Evolutionary conservation across 2,888 invertebrate genomes (phyloP).

Genomic region (Girardia tigrina): DNA sequence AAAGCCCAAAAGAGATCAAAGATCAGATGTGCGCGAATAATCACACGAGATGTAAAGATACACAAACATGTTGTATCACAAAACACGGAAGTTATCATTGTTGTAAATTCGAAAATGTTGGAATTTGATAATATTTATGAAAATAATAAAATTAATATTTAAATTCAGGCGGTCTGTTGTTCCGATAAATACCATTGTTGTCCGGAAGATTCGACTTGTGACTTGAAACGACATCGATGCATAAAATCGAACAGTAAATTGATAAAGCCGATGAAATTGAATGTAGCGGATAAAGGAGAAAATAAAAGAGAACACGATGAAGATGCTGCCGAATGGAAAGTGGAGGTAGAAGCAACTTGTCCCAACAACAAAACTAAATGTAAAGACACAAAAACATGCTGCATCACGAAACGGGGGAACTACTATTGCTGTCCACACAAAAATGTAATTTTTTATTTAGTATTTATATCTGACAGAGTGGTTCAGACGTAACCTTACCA

Average conservation of each 20-base stretch:
- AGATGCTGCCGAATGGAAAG: not conserved
- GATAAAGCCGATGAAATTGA: not conserved
- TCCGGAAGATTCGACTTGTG: not conserved
- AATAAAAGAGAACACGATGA: not conserved
- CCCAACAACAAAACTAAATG: constrained; percentile 8
- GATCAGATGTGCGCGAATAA: not conserved
- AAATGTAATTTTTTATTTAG: too few species aligned
- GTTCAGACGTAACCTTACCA: too few species aligned
- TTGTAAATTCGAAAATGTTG: constrained; percentile 13
- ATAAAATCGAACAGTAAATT: not conserved
- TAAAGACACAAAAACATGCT: not conserved
- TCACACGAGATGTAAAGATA: not conserved
- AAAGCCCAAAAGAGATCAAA: too few species aligned
- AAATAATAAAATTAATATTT: not conserved
- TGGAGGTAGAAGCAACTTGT: not conserved
- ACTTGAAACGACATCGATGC: not conserved
- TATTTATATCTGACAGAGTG: too few species aligned
- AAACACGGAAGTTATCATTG: constrained; percentile 11
- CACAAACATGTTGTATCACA: not conserved
- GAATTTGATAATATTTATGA: not conserved
- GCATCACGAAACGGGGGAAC: not conserved
- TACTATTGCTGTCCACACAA: constrained; percentile 9
- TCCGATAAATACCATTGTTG: constrained; percentile 2
- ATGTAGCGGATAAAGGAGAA: not conserved
- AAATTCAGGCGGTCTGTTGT: not conserved